Evolutionary conservation across 1,140 invertebrate genomes (phyloP).

Genomic region (Brachionus koreanus): DNA sequence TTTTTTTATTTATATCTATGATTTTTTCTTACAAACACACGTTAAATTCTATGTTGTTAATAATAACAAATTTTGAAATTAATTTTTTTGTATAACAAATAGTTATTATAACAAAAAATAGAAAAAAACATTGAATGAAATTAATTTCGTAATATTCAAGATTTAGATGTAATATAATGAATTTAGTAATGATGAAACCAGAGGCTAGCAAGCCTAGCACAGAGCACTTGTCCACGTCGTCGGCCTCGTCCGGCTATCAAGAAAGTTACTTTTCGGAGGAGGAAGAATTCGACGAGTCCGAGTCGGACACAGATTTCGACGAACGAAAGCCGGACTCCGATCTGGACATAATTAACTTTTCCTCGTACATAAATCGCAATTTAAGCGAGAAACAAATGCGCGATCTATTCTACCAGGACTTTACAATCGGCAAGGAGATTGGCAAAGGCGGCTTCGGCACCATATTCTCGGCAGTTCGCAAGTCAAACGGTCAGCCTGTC

Average conservation of each 20-base stretch:
- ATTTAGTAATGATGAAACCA: slow-evolving; percentile 23
- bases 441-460: slow-evolving; percentile 68
- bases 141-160: not conserved
- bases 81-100: too few species aligned
- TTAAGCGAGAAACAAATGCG: slow-evolving; percentile 4
- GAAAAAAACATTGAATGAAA: not conserved
- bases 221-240: slow-evolving; percentile 4
- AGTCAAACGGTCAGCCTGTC: slow-evolving; percentile 62
- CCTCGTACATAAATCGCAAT: not conserved
- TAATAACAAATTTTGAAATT: not conserved
- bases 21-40: not conserved
- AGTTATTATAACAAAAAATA: too few species aligned
- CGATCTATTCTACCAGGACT: slow-evolving; percentile 23
- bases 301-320: not conserved
- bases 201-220: not conserved
- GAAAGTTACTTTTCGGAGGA: slow-evolving; percentile 6
- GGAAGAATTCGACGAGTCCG: not conserved
- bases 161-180: not conserved
- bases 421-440: slow-evolving; percentile 48
- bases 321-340: not conserved
- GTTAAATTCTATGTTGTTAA: slow-evolving; percentile 17
- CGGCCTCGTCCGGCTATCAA: not conserved
- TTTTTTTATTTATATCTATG: not conserved
- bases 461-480: slow-evolving; percentile 63
- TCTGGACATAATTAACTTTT: slow-evolving; percentile 10